These are phyloP conservation scores for Lacanobia wlatinum DNA, from an alignment of 2,888 invertebrate genomes.

Conservation along the genomic window DNA sequence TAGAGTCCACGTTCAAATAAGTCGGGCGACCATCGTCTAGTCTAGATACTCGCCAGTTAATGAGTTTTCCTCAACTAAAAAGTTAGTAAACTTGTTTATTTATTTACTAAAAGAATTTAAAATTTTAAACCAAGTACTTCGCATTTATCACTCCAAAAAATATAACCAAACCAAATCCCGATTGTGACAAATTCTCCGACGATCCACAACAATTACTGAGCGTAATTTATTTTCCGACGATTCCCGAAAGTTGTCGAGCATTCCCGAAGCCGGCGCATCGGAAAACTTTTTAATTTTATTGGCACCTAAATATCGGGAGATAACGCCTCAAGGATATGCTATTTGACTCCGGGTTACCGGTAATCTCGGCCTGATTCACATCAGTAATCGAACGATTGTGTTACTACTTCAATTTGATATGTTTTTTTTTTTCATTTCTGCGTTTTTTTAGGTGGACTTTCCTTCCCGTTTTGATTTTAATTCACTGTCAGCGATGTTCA, in stretches of 20 bases:
- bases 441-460: neutral
- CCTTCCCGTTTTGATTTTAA: no score
- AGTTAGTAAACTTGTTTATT: no score
- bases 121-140: no score
- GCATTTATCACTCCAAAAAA: constrained; percentile 7
- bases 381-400: constrained; percentile 48
- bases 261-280: constrained; percentile 49
- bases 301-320: constrained; percentile 65
- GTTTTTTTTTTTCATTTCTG: neutral
- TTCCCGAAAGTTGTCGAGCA: constrained; percentile 24
- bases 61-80: no score
- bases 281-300: constrained; percentile 79
- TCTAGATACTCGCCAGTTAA: no score
- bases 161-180: constrained; percentile 22
- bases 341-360: constrained; percentile 69
- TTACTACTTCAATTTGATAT: constrained; percentile 24
- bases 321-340: constrained; percentile 64
- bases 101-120: no score
- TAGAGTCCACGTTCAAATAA: no score
- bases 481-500: no score
- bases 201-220: constrained; percentile 26
- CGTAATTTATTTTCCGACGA: constrained; percentile 28
- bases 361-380: constrained; percentile 69
- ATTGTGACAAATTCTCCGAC: constrained; percentile 32
- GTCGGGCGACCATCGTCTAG: no score